Evolutionary conservation across 1,140 invertebrate genomes (phyloP).

Genomic region (Adelges cooleyi): DNA sequence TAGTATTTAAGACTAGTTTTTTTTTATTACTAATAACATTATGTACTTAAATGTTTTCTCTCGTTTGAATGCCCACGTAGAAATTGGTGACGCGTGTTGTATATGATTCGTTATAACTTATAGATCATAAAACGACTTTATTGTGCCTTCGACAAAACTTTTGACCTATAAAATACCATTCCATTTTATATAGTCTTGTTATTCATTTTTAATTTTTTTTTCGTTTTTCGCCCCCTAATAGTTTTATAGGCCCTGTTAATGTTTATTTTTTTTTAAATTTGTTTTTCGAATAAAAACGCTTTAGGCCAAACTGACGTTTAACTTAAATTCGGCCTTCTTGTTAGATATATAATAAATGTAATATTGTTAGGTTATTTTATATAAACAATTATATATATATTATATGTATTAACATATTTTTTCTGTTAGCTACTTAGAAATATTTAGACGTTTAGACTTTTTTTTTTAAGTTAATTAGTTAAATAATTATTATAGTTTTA

Average conservation of each 20-base stretch:
- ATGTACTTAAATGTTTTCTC: slow-evolving; percentile 21
- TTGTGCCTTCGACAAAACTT: neutral
- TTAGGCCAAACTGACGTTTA: slow-evolving; percentile 13
- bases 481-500: too few relatives aligned
- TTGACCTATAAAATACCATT: neutral
- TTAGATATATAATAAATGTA: slow-evolving; percentile 12
- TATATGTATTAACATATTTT: neutral
- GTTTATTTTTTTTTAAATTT: slow-evolving; percentile 3
- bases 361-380: slow-evolving; percentile 9
- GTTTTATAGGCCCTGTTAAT: slow-evolving; percentile 27
- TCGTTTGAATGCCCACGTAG: neutral
- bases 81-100: neutral
- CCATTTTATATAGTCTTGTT: slow-evolving; percentile 7
- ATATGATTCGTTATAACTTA: neutral
- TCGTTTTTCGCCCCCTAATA: neutral
- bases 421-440: neutral
- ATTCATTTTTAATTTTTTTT: slow-evolving; percentile 18
- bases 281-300: neutral
- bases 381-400: too few relatives aligned
- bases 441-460: slow-evolving; percentile 15
- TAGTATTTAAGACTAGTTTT: slow-evolving; percentile 11
- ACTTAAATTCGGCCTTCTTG: slow-evolving; percentile 2
- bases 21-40: neutral
- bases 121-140: neutral
- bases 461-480: slow-evolving; percentile 24